Percentiles rank a stretch among this genome's conserved stretches.
phyloP scores from a whole-genome alignment of 2,797 vertebrate genomes.

The Sylvilagus floridanus region DNA sequence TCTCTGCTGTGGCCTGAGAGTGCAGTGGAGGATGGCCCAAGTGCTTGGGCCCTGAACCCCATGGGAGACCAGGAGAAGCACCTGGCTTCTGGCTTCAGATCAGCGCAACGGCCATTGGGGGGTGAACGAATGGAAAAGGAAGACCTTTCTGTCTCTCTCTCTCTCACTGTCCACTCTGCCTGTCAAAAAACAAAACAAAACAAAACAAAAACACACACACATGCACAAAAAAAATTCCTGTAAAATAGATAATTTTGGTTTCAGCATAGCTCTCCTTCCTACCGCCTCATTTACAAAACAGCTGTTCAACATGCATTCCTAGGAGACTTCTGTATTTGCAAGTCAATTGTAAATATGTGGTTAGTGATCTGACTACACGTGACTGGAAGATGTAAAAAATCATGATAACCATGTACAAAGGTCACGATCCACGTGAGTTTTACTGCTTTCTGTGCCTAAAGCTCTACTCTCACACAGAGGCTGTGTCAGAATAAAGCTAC shows the following conservation, averaged over 20 bases:
- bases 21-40: too few species aligned
- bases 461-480: not conserved
- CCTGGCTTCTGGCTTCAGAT: too few species aligned
- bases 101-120: too few species aligned
- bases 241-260: slow-evolving; percentile 46
- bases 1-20: too few species aligned
- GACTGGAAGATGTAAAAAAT: slow-evolving; percentile 20
- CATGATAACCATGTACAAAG: slow-evolving; percentile 30
- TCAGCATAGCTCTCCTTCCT: not conserved
- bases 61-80: too few species aligned
- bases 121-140: too few species aligned
- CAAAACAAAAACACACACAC: too few species aligned
- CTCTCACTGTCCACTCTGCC: too few species aligned
- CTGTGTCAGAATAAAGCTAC: slow-evolving; percentile 21
- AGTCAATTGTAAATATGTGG: slow-evolving; percentile 26
- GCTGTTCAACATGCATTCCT: not conserved
- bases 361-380: not conserved
- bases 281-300: not conserved
- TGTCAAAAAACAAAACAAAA: too few species aligned
- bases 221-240: not conserved
- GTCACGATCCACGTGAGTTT: slow-evolving; percentile 56
- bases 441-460: slow-evolving; percentile 60
- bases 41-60: too few species aligned
- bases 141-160: too few species aligned
- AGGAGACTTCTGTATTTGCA: slow-evolving; percentile 8